These are phyloP conservation scores for Ammodytes marinus DNA, from an alignment of 2,113 vertebrate species.

Conservation along the genomic window DNA sequence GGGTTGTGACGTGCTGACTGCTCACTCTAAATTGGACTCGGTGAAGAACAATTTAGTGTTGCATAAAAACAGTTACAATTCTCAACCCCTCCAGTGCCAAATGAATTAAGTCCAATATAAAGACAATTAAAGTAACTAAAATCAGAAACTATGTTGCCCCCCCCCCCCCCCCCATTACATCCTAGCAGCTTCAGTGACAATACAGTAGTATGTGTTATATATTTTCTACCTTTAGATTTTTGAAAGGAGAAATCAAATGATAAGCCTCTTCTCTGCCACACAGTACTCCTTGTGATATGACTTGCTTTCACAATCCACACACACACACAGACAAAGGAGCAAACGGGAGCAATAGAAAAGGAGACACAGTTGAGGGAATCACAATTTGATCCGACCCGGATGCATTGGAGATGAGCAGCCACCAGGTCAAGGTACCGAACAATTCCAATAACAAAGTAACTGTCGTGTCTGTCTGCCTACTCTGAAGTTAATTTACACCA, in stretches of 20 bases:
- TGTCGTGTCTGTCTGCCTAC: conserved; percentile 24
- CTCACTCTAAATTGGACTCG: conserved; percentile 64
- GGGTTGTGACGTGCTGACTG: conserved; percentile 54
- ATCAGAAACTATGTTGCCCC: conserved; percentile 20
- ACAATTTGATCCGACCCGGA: conserved; percentile 45
- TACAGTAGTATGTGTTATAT: not conserved
- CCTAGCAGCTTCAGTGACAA: conserved; percentile 13
- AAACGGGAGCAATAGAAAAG: not conserved
- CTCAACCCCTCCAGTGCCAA: conserved; percentile 77
- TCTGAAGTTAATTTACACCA: conserved; percentile 58
- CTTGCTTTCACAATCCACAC: conserved; percentile 13
- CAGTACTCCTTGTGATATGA: conserved; percentile 15
- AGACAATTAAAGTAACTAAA: conserved; percentile 70
- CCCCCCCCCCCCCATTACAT: not conserved
- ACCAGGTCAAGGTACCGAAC: conserved; percentile 50
- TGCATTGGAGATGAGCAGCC: conserved; percentile 45
- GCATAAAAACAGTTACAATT: conserved; percentile 54
- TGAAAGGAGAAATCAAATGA: conserved; percentile 16
- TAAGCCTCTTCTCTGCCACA: conserved; percentile 18
- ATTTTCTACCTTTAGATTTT: not conserved
- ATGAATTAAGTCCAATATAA: conserved; percentile 80
- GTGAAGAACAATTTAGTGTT: conserved; percentile 73
- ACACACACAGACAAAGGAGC: conserved; percentile 14
- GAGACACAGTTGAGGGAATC: conserved; percentile 44
- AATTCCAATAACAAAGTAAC: conserved; percentile 45